Base-by-base conservation (phyloP, 2,888 invertebrate genomes). In the Dexiosoma caninum region DNA sequence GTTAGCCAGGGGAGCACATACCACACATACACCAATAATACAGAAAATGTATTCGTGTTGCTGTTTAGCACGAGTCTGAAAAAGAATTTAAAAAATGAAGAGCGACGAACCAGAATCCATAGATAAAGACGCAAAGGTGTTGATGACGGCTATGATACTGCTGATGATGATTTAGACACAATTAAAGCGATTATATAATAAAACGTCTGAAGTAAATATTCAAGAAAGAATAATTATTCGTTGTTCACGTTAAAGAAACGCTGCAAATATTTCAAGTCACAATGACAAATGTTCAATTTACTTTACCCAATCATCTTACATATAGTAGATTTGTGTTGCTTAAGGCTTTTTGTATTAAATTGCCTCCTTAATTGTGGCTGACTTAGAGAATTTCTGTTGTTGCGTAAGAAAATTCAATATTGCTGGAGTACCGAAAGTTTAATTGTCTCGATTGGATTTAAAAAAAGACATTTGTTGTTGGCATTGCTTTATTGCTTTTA, bases 151-250 rank as follows among this genome's bases (percentile, higher is more conserved):
- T 27, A 14, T 16, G 60, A 14, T 66, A 14, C 37, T 40, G 46
- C 57, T 40, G 60, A 19, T 57, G 78, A 60, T 60, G 46, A 62
- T 69, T 66, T 78, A 57, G 72, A 71, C 57, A 57, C 72, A 71
- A 75, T 75, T 75, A 75, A 75, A 42, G 75, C 59, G 75, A 67
- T 75, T 75, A 67, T 51, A 67, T 51, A 66, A 57, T 66, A 44
- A 60, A 59, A 67, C 23, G 40, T 59, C 66, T 67, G 35, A 66
- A 64, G 53, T 62, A 53, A 21, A 30, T 44, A 55, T 55, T 72
- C 51, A 8, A 23, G 51, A 14, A 23, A 35, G 42, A 42, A 62
- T 62, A 62, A 72, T 72, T 72, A 55, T 10, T 64, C 10, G 23
- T 9, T 59, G 42, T 40, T n/a, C n/a, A n/a, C n/a, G n/a, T n/a